Conservation (phyloP, 2,797 vertebrate genomes). For the Austrolebias charrua region DNA sequence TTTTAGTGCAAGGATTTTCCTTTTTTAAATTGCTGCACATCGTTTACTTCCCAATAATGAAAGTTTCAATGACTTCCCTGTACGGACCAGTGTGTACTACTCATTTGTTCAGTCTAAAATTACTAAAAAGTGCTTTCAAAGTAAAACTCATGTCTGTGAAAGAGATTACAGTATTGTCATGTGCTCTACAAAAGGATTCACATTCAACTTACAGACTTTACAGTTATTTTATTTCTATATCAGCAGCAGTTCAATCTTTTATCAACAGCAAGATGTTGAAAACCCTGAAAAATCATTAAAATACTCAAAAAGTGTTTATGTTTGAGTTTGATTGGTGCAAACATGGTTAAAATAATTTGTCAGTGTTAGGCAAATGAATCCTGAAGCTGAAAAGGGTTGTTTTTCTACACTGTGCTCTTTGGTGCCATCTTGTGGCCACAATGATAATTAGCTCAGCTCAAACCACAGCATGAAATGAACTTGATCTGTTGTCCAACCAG, state of each 20-base stretch:
- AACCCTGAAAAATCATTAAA: not conserved
- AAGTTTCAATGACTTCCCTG: conserved; percentile 11
- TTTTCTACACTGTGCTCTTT: too few species aligned
- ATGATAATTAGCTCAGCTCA: too few species aligned
- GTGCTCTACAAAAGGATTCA: not conserved
- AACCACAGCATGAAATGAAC: too few species aligned
- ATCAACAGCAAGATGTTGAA: not conserved
- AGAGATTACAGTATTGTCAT: conserved; percentile 9
- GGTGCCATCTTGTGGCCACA: too few species aligned
- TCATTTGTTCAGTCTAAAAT: not conserved
- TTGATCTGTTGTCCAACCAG: too few species aligned
- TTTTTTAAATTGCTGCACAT: not conserved
- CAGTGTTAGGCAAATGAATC: too few species aligned
- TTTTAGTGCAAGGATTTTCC: not conserved
- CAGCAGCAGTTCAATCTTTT: not conserved
- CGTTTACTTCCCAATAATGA: not conserved
- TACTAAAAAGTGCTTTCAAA: not conserved
- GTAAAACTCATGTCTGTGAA: conserved; percentile 2
- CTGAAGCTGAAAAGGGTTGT: too few species aligned
- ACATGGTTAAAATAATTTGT: not conserved
- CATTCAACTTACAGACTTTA: not conserved
- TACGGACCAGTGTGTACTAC: not conserved
- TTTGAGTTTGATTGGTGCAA: not conserved
- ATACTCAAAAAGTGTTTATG: not conserved
- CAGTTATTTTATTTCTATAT: not conserved